Evolutionary conservation across 2,888 invertebrate genomes (phyloP).

Genomic region (Bombylius major): DNA sequence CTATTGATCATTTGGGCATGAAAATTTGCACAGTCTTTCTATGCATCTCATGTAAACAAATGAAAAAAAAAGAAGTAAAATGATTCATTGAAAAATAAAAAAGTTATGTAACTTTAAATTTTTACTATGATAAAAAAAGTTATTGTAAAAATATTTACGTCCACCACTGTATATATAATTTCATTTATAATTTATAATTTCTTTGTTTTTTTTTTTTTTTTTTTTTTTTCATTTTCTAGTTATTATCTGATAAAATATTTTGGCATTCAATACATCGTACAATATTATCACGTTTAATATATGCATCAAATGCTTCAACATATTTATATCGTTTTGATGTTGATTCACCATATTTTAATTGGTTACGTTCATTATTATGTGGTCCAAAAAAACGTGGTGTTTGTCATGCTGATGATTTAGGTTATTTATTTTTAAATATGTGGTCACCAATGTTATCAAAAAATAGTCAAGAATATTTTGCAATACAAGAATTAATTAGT

Average conservation of each 20-base stretch:
- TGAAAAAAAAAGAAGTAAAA: no score
- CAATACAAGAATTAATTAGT: conserved; percentile 29
- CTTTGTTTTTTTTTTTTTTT: no score
- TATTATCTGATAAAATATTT: conserved; percentile 33
- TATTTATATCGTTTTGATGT: conserved; percentile 34
- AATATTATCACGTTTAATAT: conserved; percentile 22
- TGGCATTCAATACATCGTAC: conserved; percentile 36
- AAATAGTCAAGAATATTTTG: conserved; percentile 29
- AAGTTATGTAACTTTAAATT: no score
- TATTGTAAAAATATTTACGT: no score
- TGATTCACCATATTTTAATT: conserved; percentile 34
- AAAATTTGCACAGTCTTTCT: no score
- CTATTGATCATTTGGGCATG: no score
- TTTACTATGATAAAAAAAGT: no score
- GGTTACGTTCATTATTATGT: conserved; percentile 30
- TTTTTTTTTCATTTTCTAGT: no score
- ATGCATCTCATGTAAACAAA: no score
- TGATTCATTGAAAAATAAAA: no score
- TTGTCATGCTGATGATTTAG: conserved; percentile 35
- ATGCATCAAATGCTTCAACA: conserved; percentile 27
- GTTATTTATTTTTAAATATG: conserved; percentile 33
- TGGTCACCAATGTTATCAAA: conserved; percentile 27
- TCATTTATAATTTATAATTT: no score
- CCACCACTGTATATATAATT: no score
- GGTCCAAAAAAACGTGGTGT: conserved; percentile 32